Base-by-base conservation (phyloP, 2,888 invertebrate genomes). In the Drosophila affinis region DNA sequence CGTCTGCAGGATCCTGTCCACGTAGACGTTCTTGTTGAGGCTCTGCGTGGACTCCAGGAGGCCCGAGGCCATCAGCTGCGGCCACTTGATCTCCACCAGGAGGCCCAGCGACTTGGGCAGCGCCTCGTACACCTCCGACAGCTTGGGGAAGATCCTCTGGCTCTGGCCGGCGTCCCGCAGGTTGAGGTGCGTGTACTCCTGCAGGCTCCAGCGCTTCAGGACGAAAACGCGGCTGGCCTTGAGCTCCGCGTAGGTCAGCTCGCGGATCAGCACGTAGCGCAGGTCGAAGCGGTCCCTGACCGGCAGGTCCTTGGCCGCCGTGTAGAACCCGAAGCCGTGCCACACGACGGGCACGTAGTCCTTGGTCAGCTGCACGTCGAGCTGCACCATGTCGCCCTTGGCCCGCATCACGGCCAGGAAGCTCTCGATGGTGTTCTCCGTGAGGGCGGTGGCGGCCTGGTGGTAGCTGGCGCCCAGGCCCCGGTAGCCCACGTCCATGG, bases 31-130 rank as follows among this genome's bases (percentile, higher is more conserved):
- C 91, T 98, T 95, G 92, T 99, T 98, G 81, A 96, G 95, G 4
- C 79, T 76, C 91, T 97, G 95, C 81, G 96, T 95, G 51, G 97
- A 93, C 91, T 98, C 98, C 91, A 95, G 95, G 0, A 95, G 95
- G 32, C 97, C 98, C 90, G 97, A 96, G 92, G 95, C 93, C 73
- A 96, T 92, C 79, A 96, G 94, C 95, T 98, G 97, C 0, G 98
- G 98, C 96, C 98, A 99, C 92, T 99, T 99, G 58, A 99, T 94
- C 93, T 99, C 99, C 68, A 99, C 95, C 91, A 99, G 97, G 90
- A 99, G 97, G 0, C 99, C 99, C 55, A 98, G 95, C 87, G 96
- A 95, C 3, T 93, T 93, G 82, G 98, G 96, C 27, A 99, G 93
- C 32, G 93, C 94, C 81, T 96, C 94, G 48, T 98, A 93, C 7